Base-by-base conservation (phyloP, 1,140 invertebrate genomes). In the Drosophila pruinosa region DNA sequence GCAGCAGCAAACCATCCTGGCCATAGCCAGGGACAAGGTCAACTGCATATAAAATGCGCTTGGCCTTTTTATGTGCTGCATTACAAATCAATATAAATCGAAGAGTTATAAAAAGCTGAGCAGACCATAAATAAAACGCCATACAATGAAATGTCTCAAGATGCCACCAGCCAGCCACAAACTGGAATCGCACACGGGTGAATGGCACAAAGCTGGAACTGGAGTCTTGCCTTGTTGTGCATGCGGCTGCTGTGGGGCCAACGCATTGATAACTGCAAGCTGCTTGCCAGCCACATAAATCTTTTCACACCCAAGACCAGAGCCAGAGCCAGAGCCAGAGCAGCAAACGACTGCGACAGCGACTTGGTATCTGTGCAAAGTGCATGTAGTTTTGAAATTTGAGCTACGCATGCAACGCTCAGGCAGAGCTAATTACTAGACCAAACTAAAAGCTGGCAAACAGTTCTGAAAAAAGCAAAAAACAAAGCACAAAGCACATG, bases 361-460 rank as follows among this genome's bases (percentile, higher is more conserved):
- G 3, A 34, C 72, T 73, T 68, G 65, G 73, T 86, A 86, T 80
- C 77, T 86, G 81, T 67, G 81, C 81, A 80, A 85, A 81, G 81
- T 85, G 80, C 80, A 85, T 85, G 81, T 85, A 85, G 72, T 80
- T 85, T 85, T 86, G 81, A 85, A 85, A 85, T 85, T 85, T 85
- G 81, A 85, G 81, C 81, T 77, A 85, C 77, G 81, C 77, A 86
- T 86, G 77, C 81, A 53, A 80, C 79, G 76, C 36, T 28, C 53
- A 53, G 21, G 43, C 43, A 48, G 45, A 73, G 81, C 81, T 85
- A 85, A 85, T 85, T 85, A 85, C 81, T 86, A 85, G 81, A 85
- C 81, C 81, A 85, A 85, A 74, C 81, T 76, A 6, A 71, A 45
- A 57, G 28, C 68, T 54, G 39, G 61, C 61, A 61, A 64, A 50